These are phyloP conservation scores for Oreochromis mossambicus DNA, from an alignment of 2,797 vertebrate species.

Conservation along the genomic window DNA sequence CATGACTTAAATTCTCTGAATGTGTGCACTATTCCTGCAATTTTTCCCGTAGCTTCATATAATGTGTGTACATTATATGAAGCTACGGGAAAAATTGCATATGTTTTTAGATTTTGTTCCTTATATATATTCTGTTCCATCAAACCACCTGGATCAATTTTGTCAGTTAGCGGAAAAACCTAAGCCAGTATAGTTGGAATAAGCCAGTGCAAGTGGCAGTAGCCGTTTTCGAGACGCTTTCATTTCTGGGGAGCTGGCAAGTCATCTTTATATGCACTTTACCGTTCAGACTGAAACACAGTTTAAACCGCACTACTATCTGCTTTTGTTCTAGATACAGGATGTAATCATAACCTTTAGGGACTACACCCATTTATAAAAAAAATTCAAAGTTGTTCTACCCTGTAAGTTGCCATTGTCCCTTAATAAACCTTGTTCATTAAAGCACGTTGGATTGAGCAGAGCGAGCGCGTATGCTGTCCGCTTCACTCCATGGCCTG, in stretches of 20 bases:
- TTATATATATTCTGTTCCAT: background rate
- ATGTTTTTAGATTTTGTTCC: background rate
- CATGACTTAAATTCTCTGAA: background rate
- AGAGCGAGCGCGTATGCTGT: background rate
- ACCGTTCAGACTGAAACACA: background rate
- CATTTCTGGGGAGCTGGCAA: background rate
- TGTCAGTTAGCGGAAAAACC: background rate
- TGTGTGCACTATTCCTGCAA: too few relatives aligned
- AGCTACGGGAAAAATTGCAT: background rate
- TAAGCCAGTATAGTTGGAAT: background rate
- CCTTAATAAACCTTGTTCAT: background rate
- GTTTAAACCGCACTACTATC: background rate
- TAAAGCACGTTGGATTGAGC: background rate
- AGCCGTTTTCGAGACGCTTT: background rate
- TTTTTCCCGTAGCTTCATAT: too few relatives aligned
- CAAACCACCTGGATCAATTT: background rate
- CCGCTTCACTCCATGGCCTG: background rate
- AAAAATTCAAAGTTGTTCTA: background rate
- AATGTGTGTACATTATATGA: too few relatives aligned
- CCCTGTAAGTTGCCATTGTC: background rate
- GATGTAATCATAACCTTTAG: background rate
- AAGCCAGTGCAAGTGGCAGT: background rate
- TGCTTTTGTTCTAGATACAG: background rate
- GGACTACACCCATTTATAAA: background rate
- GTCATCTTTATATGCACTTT: background rate